A percentile compares a stretch with the other conserved stretches of the same genome.
phyloP scores from a whole-genome alignment of 2,113 vertebrate species.

The Recurvirostra avosetta region DNA sequence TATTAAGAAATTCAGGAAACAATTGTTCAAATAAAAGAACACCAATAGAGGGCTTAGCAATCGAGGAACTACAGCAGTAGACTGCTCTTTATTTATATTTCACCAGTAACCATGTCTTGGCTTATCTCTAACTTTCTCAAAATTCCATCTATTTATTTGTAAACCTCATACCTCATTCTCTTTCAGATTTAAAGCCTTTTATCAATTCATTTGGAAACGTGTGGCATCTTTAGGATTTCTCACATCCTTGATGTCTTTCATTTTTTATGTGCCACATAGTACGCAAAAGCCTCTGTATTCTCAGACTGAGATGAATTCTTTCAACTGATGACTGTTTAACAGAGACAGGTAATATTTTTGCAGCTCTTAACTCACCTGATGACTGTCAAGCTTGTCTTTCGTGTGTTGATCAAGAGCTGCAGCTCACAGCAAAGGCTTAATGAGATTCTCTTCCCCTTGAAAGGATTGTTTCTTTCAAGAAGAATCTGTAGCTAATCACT shows the following conservation, averaged over 20 bases:
- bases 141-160: conserved; percentile 57
- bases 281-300: not conserved
- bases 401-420: conserved; percentile 36
- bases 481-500: conserved; percentile 37
- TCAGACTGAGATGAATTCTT: conserved; percentile 6
- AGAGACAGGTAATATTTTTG: conserved; percentile 23
- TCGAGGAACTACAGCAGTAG: not conserved
- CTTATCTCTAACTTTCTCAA: conserved; percentile 32
- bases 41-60: conserved; percentile 5
- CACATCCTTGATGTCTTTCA: conserved; percentile 46
- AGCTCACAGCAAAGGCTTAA: conserved; percentile 59
- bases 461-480: conserved; percentile 22
- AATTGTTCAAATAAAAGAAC: conserved; percentile 57
- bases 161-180: conserved; percentile 69
- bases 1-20: conserved; percentile 61
- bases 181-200: conserved; percentile 69
- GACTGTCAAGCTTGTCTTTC: conserved; percentile 14
- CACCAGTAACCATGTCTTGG: not conserved
- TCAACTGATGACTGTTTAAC: conserved; percentile 19
- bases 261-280: conserved; percentile 55
- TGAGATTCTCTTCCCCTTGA: conserved; percentile 35
- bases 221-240: conserved; percentile 58
- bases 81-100: conserved; percentile 32
- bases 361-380: conserved; percentile 36
- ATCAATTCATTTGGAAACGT: conserved; percentile 67